Conservation (phyloP, 2,888 invertebrate species). For the Asteroscopus sphinx region DNA sequence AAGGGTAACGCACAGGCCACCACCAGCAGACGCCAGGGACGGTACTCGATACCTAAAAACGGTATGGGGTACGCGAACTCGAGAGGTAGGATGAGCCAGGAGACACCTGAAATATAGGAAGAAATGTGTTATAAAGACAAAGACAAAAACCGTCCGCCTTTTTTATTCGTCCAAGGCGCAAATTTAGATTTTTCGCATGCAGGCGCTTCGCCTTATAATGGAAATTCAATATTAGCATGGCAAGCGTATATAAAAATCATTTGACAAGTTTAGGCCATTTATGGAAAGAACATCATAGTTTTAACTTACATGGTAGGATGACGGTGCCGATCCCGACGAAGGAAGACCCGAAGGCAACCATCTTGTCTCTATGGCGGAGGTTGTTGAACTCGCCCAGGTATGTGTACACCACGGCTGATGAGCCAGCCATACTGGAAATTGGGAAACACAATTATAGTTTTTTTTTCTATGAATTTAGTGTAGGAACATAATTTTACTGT, state of each 20-base stretch:
- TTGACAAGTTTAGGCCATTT: no score
- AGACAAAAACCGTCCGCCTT: no score
- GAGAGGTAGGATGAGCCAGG: slow-evolving; percentile 92
- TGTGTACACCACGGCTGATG: slow-evolving; percentile 90
- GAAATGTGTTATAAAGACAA: background rate
- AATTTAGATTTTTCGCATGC: no score
- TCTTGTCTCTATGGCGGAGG: slow-evolving; percentile 82
- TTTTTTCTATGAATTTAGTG: no score
- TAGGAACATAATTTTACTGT: no score
- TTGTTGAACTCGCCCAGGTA: slow-evolving; percentile 90
- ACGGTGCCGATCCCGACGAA: slow-evolving; percentile 88
- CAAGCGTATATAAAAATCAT: no score
- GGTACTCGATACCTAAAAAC: slow-evolving; percentile 88
- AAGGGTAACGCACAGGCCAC: slow-evolving; percentile 92
- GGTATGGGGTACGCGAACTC: slow-evolving; percentile 82
- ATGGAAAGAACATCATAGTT: no score
- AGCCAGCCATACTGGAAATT: slow-evolving; percentile 78
- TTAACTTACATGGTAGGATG: slow-evolving; percentile 86
- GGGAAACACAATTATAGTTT: slow-evolving; percentile 28
- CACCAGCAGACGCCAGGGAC: slow-evolving; percentile 94
- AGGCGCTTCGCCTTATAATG: no score
- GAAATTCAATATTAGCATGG: no score
- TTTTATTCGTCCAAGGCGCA: no score
- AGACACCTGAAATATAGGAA: slow-evolving; percentile 86
- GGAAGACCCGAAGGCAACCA: slow-evolving; percentile 86